phyloP scores from a whole-genome alignment of 2,888 invertebrate genomes.

The Melinaea menophilus region DNA sequence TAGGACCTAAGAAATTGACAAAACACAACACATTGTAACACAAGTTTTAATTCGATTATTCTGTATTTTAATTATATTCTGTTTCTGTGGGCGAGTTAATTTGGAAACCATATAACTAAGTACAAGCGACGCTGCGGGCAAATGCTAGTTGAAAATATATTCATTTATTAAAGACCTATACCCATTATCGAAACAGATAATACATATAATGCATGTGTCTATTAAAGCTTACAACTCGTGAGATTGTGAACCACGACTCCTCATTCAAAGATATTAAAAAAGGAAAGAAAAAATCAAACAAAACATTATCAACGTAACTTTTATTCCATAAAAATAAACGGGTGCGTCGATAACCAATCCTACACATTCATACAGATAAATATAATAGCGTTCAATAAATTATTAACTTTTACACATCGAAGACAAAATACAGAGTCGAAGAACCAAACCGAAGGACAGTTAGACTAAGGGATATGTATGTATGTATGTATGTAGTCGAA shows the following conservation, averaged over 20 bases:
- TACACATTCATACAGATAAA: slow-evolving; percentile 47
- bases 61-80: no score
- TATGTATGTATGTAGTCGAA: slow-evolving; percentile 27
- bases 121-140: no score
- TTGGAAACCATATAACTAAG: no score
- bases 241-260: not conserved
- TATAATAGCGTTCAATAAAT: slow-evolving; percentile 32
- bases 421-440: slow-evolving; percentile 40
- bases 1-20: no score
- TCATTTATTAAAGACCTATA: no score
- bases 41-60: no score
- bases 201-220: no score
- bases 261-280: slow-evolving; percentile 22
- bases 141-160: no score
- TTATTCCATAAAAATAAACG: slow-evolving; percentile 74
- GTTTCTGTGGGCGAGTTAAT: no score
- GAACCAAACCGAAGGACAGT: slow-evolving; percentile 42
- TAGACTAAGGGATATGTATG: slow-evolving; percentile 39
- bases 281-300: slow-evolving; percentile 24
- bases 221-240: no score
- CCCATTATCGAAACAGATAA: no score
- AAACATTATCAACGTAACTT: slow-evolving; percentile 64
- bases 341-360: slow-evolving; percentile 54
- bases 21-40: no score
- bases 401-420: slow-evolving; percentile 41